Base-by-base conservation (phyloP, 2,888 invertebrate species). In the Pyrrhosoma nymphula region DNA sequence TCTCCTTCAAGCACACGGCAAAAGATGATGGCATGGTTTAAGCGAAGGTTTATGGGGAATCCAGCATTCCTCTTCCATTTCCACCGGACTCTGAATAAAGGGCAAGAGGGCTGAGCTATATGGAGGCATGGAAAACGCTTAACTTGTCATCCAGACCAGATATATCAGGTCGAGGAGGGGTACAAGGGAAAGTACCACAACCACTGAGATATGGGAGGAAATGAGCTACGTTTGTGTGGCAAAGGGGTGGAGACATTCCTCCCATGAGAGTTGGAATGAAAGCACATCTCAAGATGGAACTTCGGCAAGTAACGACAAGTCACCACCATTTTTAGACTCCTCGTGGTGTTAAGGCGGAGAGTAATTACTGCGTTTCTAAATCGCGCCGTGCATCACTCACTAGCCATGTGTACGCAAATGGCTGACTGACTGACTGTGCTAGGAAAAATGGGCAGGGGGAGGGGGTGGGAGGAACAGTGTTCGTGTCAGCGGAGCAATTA, bases 361-460 rank as follows among this genome's bases (percentile, higher is more conserved):
- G 47, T 93, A 69, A 93, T 93, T 93, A 47, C 47, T 18, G 93
- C 69, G 69, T 63, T 93, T 93, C 93, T 93, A 69, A 69, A 63
- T 14, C 89, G 55, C 89, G 16, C 26, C 56, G 39, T 35, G 69
- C 93, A 69, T 93, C 93, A 69, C 69, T 93, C 93, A 69, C 47
- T 39, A 60, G 26, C 55, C 30, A 47, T 16, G n/a, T 26, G 69
- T 82, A 2, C 47, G 47, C 93, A 75, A 93, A 93, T 93, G 69
- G 69, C 69, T 69, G 30, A 69, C 69, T 23, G 60, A 47, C 47
- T 20, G 60, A n/a, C 75, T 30, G 30, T 82, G 35, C 82, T 30
- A n/a, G 0, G 35, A 35, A 82, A 82, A 82, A 82, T 10, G 6
- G 47, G 8, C 20, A 20, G 23, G 39, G 23, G 39, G 39, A 47